Evolutionary conservation across 2,113 vertebrate species (phyloP).

Genomic region (Xiphorhynchus elegans): DNA sequence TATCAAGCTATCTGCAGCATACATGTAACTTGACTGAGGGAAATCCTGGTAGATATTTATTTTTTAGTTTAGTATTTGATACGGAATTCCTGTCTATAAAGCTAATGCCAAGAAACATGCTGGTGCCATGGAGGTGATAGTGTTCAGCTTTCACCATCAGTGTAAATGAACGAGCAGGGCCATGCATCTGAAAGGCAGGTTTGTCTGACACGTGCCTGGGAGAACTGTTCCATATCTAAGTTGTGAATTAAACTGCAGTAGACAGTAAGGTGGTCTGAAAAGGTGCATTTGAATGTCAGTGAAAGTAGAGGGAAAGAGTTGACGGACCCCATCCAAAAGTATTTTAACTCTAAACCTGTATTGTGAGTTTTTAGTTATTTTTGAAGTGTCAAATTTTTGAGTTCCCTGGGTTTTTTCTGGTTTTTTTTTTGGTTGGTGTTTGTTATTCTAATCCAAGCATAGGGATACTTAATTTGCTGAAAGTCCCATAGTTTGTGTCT

Average conservation of each 20-base stretch:
- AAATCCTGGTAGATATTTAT: neutral
- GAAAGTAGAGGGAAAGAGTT: neutral
- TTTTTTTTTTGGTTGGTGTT: no score
- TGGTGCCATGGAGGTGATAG: neutral
- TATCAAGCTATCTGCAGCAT: neutral
- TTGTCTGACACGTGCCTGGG: neutral
- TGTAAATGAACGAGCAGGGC: neutral
- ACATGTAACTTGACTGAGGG: neutral
- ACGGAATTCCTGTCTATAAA: neutral
- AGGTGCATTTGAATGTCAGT: neutral
- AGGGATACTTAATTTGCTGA: neutral
- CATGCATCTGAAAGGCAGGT: neutral
- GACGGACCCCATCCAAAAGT: neutral
- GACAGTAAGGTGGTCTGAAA: neutral
- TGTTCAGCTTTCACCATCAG: neutral
- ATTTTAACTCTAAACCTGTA: neutral
- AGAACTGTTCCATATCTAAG: neutral
- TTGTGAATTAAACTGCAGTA: neutral
- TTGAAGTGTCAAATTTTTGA: neutral
- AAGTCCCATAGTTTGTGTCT: neutral
- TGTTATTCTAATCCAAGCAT: neutral
- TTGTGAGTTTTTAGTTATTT: neutral
- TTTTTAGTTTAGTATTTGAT: neutral
- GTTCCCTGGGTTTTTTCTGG: neutral
- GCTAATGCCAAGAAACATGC: neutral